Evolutionary conservation across 1,140 invertebrate species (phyloP).

Genomic region (Phocides pigmalion): DNA sequence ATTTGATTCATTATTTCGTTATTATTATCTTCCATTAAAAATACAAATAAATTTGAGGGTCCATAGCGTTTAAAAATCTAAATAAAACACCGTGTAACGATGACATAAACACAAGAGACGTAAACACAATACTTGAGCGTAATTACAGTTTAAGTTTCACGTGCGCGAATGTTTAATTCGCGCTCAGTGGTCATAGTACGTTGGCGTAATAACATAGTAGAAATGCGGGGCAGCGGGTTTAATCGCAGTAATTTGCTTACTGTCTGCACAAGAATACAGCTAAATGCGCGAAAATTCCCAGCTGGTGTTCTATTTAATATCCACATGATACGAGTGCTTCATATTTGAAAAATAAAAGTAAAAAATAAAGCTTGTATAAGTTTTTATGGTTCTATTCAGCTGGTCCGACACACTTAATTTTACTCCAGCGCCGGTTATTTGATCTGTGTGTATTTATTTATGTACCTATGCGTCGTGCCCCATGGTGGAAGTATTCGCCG

Average conservation of each 20-base stretch:
- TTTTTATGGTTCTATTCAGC: no score
- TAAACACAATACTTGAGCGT: slow-evolving; percentile 10
- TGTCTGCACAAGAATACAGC: slow-evolving; percentile 31
- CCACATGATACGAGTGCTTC: neutral
- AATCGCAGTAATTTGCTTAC: slow-evolving; percentile 30
- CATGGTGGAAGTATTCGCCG: no score
- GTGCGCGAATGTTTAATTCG: slow-evolving; percentile 21
- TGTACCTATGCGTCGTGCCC: no score
- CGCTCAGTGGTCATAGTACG: slow-evolving; percentile 25
- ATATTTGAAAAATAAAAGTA: neutral
- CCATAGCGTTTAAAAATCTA: neutral
- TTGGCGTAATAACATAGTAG: slow-evolving; percentile 15
- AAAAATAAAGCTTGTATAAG: neutral
- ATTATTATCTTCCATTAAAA: no score
- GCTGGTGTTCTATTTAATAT: slow-evolving; percentile 23
- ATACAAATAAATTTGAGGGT: no score
- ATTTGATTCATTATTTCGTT: no score
- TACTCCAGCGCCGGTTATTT: no score
- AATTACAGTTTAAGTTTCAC: slow-evolving; percentile 24
- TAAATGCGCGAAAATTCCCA: slow-evolving; percentile 23
- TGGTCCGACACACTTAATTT: no score
- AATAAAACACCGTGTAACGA: neutral
- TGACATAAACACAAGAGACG: neutral
- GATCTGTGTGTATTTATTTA: no score
- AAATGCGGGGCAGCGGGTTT: slow-evolving; percentile 27